Evolutionary conservation across 1,140 invertebrate genomes (phyloP).

Genomic region (Philaenus spumarius): DNA sequence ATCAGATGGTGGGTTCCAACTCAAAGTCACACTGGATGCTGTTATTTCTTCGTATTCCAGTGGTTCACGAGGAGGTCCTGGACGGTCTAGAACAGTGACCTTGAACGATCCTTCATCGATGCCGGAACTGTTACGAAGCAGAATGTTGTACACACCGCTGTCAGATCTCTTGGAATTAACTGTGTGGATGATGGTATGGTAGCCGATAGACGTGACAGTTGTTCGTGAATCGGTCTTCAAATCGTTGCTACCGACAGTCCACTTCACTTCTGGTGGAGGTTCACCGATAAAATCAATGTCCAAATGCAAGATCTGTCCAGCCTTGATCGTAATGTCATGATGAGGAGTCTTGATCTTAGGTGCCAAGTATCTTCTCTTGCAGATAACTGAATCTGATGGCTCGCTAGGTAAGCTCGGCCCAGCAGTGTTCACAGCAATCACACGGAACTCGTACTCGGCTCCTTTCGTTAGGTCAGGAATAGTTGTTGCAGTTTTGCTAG

Average conservation of each 20-base stretch:
- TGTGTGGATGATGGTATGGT: slow-evolving; percentile 85
- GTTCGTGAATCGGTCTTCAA: slow-evolving; percentile 70
- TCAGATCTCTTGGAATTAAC: slow-evolving; percentile 81
- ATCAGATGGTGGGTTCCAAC: slow-evolving; percentile 91
- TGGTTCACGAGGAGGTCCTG: slow-evolving; percentile 75
- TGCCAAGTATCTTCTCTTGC: slow-evolving; percentile 78
- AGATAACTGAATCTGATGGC: slow-evolving; percentile 80
- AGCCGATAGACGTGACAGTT: slow-evolving; percentile 80
- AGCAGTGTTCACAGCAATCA: slow-evolving; percentile 91
- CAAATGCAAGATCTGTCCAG: slow-evolving; percentile 85
- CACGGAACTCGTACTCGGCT: slow-evolving; percentile 93
- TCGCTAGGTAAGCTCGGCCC: slow-evolving; percentile 94
- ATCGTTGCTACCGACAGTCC: slow-evolving; percentile 70
- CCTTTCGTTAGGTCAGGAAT: slow-evolving; percentile 87
- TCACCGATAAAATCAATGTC: slow-evolving; percentile 91
- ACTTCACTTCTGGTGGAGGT: slow-evolving; percentile 76
- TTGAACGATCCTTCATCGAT: slow-evolving; percentile 85
- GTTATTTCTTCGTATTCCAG: slow-evolving; percentile 93
- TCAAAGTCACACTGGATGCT: slow-evolving; percentile 86
- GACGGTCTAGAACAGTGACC: slow-evolving; percentile 82
- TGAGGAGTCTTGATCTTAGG: slow-evolving; percentile 89
- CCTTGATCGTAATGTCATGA: slow-evolving; percentile 80
- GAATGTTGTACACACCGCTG: slow-evolving; percentile 74
- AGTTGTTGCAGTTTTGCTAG: slow-evolving; percentile 64
- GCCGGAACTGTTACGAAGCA: slow-evolving; percentile 80